Conservation (phyloP, 2,113 vertebrate genomes). For the Cynoglossus semilaevis region DNA sequence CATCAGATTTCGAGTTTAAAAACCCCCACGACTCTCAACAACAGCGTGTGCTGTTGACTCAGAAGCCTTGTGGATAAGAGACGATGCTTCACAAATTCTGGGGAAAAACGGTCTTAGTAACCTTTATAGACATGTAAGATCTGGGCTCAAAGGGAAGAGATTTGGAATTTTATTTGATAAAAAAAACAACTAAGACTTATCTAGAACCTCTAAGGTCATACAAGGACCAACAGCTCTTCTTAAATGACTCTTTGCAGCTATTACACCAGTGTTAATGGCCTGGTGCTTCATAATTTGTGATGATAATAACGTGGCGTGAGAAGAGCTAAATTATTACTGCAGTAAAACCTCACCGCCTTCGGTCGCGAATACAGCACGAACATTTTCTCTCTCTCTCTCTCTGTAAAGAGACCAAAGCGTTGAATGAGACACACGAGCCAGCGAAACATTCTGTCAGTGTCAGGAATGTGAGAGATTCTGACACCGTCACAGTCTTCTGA, state of each 20-base stretch:
- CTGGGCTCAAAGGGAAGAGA: too few relatives aligned
- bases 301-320: conserved; percentile 14
- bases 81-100: too few relatives aligned
- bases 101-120: too few relatives aligned
- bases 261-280: conserved; percentile 10
- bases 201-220: conserved; percentile 15
- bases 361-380: background rate
- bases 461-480: background rate
- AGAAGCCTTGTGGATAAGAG: too few relatives aligned
- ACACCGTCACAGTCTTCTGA: background rate
- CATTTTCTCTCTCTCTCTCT: background rate
- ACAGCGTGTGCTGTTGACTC: too few relatives aligned
- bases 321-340: conserved; percentile 45
- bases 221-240: conserved; percentile 23
- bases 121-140: too few relatives aligned
- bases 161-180: too few relatives aligned
- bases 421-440: background rate
- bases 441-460: background rate
- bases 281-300: conserved; percentile 13
- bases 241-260: conserved; percentile 2
- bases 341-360: conserved; percentile 36
- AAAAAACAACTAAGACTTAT: too few relatives aligned
- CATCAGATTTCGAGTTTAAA: background rate
- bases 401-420: background rate
- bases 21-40: too few relatives aligned